Evolutionary conservation across 2,888 invertebrate genomes (phyloP).

Genomic region (Macrosiphum euphorbiae): DNA sequence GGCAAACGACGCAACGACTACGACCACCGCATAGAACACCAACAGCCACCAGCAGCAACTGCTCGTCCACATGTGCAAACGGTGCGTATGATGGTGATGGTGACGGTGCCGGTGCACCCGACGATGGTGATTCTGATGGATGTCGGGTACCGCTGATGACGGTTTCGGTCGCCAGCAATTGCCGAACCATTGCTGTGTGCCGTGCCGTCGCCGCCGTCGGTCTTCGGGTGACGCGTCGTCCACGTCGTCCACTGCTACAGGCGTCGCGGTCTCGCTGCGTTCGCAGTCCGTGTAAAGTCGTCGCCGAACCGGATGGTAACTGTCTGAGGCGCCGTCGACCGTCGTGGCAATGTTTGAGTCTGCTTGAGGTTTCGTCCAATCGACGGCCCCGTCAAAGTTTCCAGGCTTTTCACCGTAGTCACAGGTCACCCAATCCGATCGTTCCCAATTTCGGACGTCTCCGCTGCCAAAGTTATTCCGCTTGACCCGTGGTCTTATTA

Average conservation of each 20-base stretch:
- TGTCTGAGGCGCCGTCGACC: neutral
- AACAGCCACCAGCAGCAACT: conserved; percentile 61
- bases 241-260: neutral
- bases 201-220: neutral
- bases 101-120: conserved; percentile 1
- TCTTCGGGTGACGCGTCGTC: neutral
- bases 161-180: neutral
- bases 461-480: neutral
- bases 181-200: neutral
- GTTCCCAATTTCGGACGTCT: neutral
- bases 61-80: conserved; percentile 52
- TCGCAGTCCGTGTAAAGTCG: neutral
- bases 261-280: neutral
- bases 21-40: conserved; percentile 65
- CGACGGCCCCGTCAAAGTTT: neutral
- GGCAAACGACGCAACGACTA: conserved; percentile 66
- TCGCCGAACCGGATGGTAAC: conserved; percentile 39
- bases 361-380: neutral
- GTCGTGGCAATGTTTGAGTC: neutral
- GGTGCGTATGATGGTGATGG: conserved; percentile 36
- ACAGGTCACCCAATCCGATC: neutral
- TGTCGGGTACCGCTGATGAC: neutral
- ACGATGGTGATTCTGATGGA: neutral
- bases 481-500: neutral
- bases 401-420: neutral